Evolutionary conservation across 2,797 vertebrate genomes (phyloP), one percentile per base, ranked within the genome.

Genomic region (Sebastes elongatus): DNA sequence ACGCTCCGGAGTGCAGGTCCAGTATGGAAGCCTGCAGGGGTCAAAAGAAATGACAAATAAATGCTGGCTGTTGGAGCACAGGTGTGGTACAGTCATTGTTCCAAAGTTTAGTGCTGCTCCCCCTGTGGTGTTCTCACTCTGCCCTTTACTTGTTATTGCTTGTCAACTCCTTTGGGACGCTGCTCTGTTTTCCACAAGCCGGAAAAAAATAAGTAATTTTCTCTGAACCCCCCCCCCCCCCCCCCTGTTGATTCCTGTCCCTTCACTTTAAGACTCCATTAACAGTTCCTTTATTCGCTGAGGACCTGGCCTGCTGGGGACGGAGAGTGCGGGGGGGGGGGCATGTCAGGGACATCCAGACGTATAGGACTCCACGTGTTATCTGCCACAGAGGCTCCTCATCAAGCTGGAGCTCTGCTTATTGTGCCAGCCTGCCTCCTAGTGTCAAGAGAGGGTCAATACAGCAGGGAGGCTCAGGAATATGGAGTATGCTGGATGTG

Each of bases 1-100:
- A 88, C 3, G 98, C 98, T 74, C 98, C 98, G 0, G 98, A 99
- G 89, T 99, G 98, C 87, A 99, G 91, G 90, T 99, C 98, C 88
- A 99, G 88, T 88, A 99, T 99, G 59, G 98, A 99, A 16, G 98
- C 98, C 98, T 99, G 92, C 9, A 78, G 80, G 69, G 83, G 64
- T 80, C n/a, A 80, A 73, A 88, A 16, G 11, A 46, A 53, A 35
- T 42, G 8, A 20, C 18, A 71, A 64, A 78, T 66, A 71, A 55
- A 52, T 11, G 20, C 10, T 35, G 9, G 8, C 20, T 60, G 33
- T 11, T 53, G 20, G 42, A 63, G 57, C 6, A 52, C 7, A 18
- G 3, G 18, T 0, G 1, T 49, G 46, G 46, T 20, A 49, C 49
- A 52, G 49, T 52, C 16, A 30, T 13, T 13, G 52, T 52, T 46